Conservation (phyloP, 2,113 vertebrate genomes). For the Grammomys surdaster region DNA sequence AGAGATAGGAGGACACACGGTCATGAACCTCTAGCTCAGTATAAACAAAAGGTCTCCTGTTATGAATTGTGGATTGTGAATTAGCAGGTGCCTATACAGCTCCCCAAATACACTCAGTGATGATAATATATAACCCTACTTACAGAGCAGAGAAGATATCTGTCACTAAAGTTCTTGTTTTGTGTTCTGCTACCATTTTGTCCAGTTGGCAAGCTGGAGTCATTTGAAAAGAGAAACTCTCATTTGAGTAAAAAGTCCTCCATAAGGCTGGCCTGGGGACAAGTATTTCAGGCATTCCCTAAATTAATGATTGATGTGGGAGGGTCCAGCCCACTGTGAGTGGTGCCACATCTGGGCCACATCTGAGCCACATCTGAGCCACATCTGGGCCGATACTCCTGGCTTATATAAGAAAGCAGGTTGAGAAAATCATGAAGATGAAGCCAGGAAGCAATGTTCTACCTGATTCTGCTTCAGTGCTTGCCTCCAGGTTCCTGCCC, state of each 20-base stretch:
- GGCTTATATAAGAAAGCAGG: background rate
- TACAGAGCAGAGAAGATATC: background rate
- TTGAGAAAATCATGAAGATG: background rate
- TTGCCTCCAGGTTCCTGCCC: background rate
- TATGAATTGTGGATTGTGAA: too few species aligned
- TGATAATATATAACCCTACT: rapidly evolving
- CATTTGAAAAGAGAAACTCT: background rate
- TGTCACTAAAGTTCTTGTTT: background rate
- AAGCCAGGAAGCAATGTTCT: background rate
- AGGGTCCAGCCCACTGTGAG: background rate
- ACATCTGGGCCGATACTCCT: background rate
- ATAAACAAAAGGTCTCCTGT: background rate
- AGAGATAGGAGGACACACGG: rapidly evolving
- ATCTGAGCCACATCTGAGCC: too few species aligned
- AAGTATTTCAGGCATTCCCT: background rate
- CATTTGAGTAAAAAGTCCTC: background rate
- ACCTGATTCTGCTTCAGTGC: background rate
- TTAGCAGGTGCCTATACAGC: too few species aligned
- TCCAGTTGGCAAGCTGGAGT: background rate
- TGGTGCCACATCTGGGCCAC: too few species aligned
- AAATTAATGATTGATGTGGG: background rate
- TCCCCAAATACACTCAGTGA: background rate
- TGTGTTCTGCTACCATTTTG: background rate
- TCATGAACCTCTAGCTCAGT: rapidly evolving
- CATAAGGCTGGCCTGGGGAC: background rate